These are phyloP conservation scores for Eilema depressum DNA, from an alignment of 2,888 invertebrate genomes.

Conservation along the genomic window DNA sequence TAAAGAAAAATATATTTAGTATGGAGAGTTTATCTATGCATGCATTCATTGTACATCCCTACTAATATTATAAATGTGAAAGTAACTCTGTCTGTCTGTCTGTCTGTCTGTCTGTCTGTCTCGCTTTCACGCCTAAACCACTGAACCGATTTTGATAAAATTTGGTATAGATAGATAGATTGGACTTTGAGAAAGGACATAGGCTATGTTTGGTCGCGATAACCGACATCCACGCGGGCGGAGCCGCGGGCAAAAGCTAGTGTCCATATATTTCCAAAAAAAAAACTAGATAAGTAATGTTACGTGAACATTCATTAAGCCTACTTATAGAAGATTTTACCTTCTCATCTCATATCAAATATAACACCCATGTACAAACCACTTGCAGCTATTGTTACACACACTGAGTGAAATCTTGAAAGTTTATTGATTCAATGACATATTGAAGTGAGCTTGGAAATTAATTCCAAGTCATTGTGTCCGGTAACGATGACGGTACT, in stretches of 20 bases:
- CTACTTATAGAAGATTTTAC: not conserved
- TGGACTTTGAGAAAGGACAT: no score
- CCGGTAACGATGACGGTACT: conserved; percentile 21
- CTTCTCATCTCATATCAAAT: not conserved
- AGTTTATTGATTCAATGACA: conserved; percentile 31
- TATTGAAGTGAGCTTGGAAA: conserved; percentile 15
- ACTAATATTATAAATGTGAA: no score
- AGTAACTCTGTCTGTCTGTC: no score
- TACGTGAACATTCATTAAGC: not conserved
- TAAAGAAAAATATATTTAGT: no score
- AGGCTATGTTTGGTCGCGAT: no score
- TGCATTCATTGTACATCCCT: not conserved
- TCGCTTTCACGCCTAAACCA: no score
- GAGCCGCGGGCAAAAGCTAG: no score
- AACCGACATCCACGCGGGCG: no score
- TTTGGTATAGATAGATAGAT: no score
- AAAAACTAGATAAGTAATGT: not conserved
- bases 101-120: no score
- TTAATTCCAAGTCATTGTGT: conserved; percentile 21
- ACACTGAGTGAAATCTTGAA: conserved; percentile 43
- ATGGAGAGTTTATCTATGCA: no score
- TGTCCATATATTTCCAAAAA: not conserved
- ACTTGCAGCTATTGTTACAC: conserved; percentile 5
- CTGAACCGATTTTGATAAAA: no score
- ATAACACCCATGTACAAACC: conserved; percentile 16